Percentiles rank a stretch among this genome's conserved stretches.
phyloP scores from a whole-genome alignment of 2,113 vertebrate genomes.

The Entomyzon cyanotis region DNA sequence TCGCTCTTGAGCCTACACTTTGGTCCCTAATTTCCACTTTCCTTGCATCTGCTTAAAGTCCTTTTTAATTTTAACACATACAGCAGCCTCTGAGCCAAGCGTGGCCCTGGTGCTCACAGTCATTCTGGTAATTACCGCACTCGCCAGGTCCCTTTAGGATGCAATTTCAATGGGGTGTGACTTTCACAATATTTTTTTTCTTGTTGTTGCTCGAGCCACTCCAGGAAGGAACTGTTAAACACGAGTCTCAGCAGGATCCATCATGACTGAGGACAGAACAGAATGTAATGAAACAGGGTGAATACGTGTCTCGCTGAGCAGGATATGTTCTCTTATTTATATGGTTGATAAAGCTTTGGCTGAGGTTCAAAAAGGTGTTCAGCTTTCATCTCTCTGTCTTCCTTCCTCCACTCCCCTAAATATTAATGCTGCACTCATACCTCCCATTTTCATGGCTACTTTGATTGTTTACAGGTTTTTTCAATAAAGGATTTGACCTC shows the following conservation, averaged over 20 bases:
- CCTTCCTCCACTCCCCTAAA: constrained; percentile 39
- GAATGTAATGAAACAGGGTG: constrained; percentile 56
- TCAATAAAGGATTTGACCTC: constrained; percentile 34
- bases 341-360: constrained; percentile 63
- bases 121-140: constrained; percentile 9
- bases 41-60: constrained; percentile 43
- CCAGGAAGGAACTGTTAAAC: constrained; percentile 65
- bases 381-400: constrained; percentile 64
- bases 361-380: constrained; percentile 61
- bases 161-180: constrained; percentile 58
- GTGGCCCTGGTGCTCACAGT: constrained; percentile 7
- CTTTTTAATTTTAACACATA: constrained; percentile 39
- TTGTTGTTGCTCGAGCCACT: constrained; percentile 49
- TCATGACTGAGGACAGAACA: constrained; percentile 60
- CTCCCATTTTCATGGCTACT: background rate
- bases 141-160: constrained; percentile 58
- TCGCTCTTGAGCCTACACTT: constrained; percentile 34
- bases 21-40: constrained; percentile 55
- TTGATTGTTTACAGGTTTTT: constrained; percentile 27
- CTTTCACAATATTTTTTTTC: constrained; percentile 63
- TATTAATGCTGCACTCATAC: constrained; percentile 39
- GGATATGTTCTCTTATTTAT: constrained; percentile 59
- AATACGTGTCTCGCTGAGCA: constrained; percentile 56
- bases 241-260: constrained; percentile 69
- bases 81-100: background rate